Evolutionary conservation across 2,797 vertebrate species (phyloP).

Genomic region (Hipposideros larvatus): DNA sequence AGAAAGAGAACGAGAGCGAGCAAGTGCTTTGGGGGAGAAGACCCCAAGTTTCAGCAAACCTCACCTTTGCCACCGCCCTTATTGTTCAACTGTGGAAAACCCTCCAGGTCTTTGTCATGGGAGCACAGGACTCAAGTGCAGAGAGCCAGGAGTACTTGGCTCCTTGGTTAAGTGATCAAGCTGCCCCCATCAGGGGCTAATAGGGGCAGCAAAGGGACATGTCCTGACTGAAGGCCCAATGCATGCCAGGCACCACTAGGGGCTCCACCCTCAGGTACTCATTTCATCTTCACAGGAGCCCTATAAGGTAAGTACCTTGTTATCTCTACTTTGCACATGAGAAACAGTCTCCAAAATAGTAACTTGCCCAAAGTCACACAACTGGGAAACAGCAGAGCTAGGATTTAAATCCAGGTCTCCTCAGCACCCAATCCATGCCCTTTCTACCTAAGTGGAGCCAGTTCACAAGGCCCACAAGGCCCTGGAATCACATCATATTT

Average conservation of each 20-base stretch:
- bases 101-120: background rate
- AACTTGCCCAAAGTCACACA: background rate
- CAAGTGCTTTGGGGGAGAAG: background rate
- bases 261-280: background rate
- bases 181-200: background rate
- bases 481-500: background rate
- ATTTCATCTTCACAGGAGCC: background rate
- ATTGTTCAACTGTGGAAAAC: background rate
- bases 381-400: background rate
- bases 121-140: constrained; percentile 9
- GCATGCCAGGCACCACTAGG: background rate
- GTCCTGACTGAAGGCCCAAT: too few species aligned
- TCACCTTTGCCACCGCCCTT: constrained; percentile 27
- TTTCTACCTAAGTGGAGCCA: background rate
- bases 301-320: background rate
- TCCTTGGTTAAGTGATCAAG: background rate
- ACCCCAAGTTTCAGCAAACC: constrained; percentile 13
- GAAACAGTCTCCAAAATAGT: background rate
- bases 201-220: background rate
- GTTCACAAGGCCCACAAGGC: background rate
- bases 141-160: background rate
- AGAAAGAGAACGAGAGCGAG: constrained; percentile 26
- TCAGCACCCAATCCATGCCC: background rate
- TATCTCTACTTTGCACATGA: background rate
- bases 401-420: constrained; percentile 17